Conservation (phyloP, 2,888 invertebrate genomes). For the Drosophila pegasa region DNA sequence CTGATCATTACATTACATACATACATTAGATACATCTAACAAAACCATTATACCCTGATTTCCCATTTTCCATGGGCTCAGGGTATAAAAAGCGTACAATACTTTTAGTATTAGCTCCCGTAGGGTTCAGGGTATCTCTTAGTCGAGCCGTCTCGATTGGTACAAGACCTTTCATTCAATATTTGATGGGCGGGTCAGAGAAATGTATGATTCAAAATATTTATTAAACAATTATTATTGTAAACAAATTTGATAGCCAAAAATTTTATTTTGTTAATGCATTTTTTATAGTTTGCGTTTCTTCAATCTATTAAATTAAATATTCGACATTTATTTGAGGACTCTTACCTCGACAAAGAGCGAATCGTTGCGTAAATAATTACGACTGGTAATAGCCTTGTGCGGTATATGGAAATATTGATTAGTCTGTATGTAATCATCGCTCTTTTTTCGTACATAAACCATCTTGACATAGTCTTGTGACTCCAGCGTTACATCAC, state of each 20-base stretch:
- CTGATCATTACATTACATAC: too few species aligned
- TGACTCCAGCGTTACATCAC: conserved; percentile 84
- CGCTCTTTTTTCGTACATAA: conserved; percentile 86
- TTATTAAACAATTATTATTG: neutral
- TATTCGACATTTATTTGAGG: conserved; percentile 57
- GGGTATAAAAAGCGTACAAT: too few species aligned
- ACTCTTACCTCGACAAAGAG: conserved; percentile 83
- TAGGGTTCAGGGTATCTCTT: too few species aligned
- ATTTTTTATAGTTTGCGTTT: neutral
- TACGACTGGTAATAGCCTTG: conserved; percentile 78
- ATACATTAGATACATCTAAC: too few species aligned
- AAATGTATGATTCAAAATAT: neutral
- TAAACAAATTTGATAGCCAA: neutral
- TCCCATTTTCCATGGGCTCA: too few species aligned
- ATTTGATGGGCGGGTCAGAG: neutral
- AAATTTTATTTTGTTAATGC: neutral
- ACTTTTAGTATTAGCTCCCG: too few species aligned
- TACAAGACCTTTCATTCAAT: neutral
- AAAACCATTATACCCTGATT: too few species aligned
- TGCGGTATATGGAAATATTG: conserved; percentile 85
- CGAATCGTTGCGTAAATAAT: conserved; percentile 83
- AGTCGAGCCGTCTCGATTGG: too few species aligned
- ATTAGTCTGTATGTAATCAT: conserved; percentile 83
- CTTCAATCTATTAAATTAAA: neutral
- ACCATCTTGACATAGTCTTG: conserved; percentile 88